Base-by-base conservation (phyloP, 1,140 invertebrate species). In the Caenorhabditis brenneri region DNA sequence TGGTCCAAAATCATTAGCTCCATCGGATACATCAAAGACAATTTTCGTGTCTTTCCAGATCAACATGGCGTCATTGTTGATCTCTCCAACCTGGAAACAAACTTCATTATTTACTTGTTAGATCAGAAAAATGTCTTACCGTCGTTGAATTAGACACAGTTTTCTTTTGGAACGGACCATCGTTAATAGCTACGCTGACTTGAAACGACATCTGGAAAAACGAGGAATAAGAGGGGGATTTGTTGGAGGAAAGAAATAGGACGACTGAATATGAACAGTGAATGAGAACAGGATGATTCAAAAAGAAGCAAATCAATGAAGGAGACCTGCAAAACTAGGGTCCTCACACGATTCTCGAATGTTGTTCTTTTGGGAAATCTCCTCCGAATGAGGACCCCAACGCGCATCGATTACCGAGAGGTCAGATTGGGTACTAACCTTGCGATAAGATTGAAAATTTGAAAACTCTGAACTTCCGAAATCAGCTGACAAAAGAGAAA, bases 161-260 rank as follows among this genome's bases (percentile, higher is more conserved):
- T 46, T 16, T 74, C 36, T 74, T 74, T 15, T 74, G 65, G n/a
- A 74, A 24, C 19, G 65, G 36, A 24, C 29, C 65, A 24, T 74
- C 65, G 36, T 74, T 74, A n/a, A 74, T 36, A 24, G 65, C 65
- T 24, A 74, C 65, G 24, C 65, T 74, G 19, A 74, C 36, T 74
- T 74, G 65, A n/a, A 74, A 74, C 24, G 65, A 74, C 65, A 74
- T 74, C 65, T 74, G 65, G n/a, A 74, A 74, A 19, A 16, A 10
- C 33, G 24, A 74, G 1, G n/a, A 0, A 31, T 74, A 58, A 3
- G 12, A 15, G 55, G 19, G 22, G 29, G 10, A 58, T 29, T 10
- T n/a, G 2, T n/a, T 58, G 7, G 22, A 58, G 10, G 27, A 58
- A 29, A 12, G 55, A 9, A 46, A 51, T n/a, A n/a, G 6, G 15